Evolutionary conservation across 2,797 vertebrate species (phyloP).

Genomic region (Setipinna tenuifilis): DNA sequence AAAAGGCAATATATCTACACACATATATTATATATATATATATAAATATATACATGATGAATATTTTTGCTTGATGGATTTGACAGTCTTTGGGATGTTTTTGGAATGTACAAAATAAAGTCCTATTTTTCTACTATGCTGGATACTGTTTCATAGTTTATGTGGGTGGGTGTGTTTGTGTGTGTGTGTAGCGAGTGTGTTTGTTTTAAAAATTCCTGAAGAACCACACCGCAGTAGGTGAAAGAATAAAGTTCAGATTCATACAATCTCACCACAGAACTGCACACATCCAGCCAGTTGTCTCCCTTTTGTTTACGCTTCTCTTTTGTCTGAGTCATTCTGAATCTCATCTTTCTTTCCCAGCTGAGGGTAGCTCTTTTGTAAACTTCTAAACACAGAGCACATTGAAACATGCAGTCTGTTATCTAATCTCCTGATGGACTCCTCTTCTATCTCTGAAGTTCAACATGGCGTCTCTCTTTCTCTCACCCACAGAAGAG

Average conservation of each 20-base stretch:
- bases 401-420: conserved; percentile 4
- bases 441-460: background rate
- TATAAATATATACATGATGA: conserved; percentile 30
- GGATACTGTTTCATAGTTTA: conserved; percentile 18
- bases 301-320: background rate
- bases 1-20: conserved; percentile 30
- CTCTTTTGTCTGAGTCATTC: background rate
- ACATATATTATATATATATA: background rate
- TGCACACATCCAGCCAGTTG: background rate
- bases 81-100: conserved; percentile 85
- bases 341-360: background rate
- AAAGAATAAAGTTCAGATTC: background rate
- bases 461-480: conserved; percentile 4
- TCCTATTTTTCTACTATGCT: conserved; percentile 85
- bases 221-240: background rate
- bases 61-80: conserved; percentile 78
- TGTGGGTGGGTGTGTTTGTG: conserved; percentile 13
- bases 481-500: conserved; percentile 63
- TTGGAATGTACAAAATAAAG: conserved; percentile 90
- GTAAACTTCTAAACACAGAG: conserved; percentile 12
- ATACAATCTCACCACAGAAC: background rate
- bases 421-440: conserved; percentile 47
- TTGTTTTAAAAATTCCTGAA: background rate
- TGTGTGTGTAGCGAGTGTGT: background rate
- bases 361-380: background rate